Percentiles rank a stretch among this genome's conserved stretches.
phyloP scores from a whole-genome alignment of 2,113 vertebrate species.

The Rhynchopsitta pachyrhyncha region DNA sequence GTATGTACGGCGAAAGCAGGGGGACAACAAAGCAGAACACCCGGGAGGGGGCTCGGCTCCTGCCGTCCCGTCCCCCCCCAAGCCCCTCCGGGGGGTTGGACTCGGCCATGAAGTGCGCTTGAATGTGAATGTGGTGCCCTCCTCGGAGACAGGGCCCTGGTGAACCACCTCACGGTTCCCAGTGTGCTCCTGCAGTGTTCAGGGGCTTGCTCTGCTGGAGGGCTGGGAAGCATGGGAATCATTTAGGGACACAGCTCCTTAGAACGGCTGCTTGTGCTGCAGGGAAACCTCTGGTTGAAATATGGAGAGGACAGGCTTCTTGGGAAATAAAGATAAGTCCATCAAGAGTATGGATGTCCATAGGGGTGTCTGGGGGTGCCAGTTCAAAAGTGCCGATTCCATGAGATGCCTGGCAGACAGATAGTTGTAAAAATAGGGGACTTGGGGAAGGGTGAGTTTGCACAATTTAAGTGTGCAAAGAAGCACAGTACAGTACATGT shows the following conservation, averaged over 20 bases:
- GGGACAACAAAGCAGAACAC: accelerated
- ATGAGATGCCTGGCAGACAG: neutral
- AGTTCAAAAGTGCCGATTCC: neutral
- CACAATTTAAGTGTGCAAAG: too few relatives aligned
- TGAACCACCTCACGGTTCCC: accelerated
- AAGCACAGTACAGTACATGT: accelerated
- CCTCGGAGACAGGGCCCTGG: neutral
- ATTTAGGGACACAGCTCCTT: accelerated
- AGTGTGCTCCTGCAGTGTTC: neutral
- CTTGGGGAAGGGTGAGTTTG: neutral
- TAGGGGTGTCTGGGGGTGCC: neutral
- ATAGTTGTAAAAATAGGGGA: neutral
- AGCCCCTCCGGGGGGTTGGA: neutral
- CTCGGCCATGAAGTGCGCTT: accelerated
- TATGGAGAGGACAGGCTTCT: accelerated
- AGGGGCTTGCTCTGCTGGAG: neutral
- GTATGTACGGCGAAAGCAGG: neutral
- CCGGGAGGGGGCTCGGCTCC: accelerated
- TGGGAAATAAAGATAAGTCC: too few relatives aligned
- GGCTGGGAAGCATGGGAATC: accelerated
- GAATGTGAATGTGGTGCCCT: accelerated
- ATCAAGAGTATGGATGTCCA: accelerated
- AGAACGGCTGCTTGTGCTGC: accelerated
- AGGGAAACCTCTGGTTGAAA: accelerated
- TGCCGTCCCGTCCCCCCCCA: accelerated